Conservation (phyloP, 2,113 vertebrate species). For the Pelusios castaneus region DNA sequence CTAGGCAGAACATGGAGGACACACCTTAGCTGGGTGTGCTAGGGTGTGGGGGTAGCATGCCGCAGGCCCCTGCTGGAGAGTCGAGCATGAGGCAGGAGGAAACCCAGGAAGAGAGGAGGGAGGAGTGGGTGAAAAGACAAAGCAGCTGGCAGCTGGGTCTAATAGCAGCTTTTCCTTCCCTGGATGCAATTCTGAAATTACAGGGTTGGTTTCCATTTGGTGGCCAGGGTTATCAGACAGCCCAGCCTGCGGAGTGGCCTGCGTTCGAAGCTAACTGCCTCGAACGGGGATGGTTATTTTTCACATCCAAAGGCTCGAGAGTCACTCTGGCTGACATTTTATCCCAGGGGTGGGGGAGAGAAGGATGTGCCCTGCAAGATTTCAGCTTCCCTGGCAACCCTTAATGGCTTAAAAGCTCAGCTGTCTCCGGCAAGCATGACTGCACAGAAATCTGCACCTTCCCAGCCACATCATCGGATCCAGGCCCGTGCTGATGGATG, state of each 20-base stretch:
- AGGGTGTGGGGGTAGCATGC: too few relatives aligned
- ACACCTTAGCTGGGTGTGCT: neutral
- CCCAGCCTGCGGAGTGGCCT: neutral
- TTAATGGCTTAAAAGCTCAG: neutral
- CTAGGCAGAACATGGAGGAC: neutral
- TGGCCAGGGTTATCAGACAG: neutral
- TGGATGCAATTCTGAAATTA: neutral
- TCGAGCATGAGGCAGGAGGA: too few relatives aligned
- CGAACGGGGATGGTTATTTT: neutral
- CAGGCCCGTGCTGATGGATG: too few relatives aligned
- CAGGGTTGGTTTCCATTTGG: neutral
- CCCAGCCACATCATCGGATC: too few relatives aligned
- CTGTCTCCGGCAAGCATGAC: neutral
- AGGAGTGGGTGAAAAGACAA: neutral
- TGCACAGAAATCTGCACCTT: neutral
- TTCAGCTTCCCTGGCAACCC: neutral
- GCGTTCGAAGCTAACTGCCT: neutral
- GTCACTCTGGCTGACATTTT: neutral
- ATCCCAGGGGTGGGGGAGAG: neutral
- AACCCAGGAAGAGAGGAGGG: neutral
- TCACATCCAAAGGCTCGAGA: accelerated
- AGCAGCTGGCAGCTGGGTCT: neutral
- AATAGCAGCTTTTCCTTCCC: neutral
- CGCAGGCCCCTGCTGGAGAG: too few relatives aligned
- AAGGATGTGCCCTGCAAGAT: neutral